Base-by-base conservation (phyloP, 2,113 vertebrate genomes). In the Podarcis cretensis region DNA sequence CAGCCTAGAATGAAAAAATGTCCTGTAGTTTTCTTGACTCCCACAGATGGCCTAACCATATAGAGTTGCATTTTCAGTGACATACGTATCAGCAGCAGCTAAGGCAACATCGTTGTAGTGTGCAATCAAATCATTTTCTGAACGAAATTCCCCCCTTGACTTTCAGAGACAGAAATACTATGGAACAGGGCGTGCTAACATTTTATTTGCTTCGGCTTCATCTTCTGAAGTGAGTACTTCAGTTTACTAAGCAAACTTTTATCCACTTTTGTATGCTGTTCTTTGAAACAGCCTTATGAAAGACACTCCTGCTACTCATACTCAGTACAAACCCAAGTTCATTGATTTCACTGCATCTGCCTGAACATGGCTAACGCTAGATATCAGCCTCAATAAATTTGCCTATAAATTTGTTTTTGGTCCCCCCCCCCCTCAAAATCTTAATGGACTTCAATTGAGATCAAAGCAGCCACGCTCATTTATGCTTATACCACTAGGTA, bases 141-240 rank as follows among this genome's bases (percentile, higher is more conserved):
- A 87, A 3, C 13, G 78, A 63, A 63, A 8, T 37, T 9, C 43
- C 43, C 59, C 23, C 1, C 7, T 81, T 81, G 23, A 69, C 0
- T 10, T 59, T 57, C 54, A 7, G 1, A 4, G 6, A 30, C 12
- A 74, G 2, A 12, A 40, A 63, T 81, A 2, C 37, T 86, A 25
- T 68, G 30, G 5, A 91, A 0, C 48, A 63, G 7, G 43, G 63
- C 3, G 7, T 1, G 82, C 20, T 3, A 79, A 8, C 6, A 4
- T 86, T 89, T 83, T 54, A 73, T 25, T 82, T 85, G 21, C 5
- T 81, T 77, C 37, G 1, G 21, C 4, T 87, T 93, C 89, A 86
- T 88, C n/a, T 21, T 93, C 23, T 86, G 25, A 88, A 91, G 6
- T 0, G 20, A 80, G 18, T 66, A 6, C 9, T 9, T 90, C 37